Conservation (phyloP, 2,113 vertebrate genomes). For the Dipodomys stephensi region DNA sequence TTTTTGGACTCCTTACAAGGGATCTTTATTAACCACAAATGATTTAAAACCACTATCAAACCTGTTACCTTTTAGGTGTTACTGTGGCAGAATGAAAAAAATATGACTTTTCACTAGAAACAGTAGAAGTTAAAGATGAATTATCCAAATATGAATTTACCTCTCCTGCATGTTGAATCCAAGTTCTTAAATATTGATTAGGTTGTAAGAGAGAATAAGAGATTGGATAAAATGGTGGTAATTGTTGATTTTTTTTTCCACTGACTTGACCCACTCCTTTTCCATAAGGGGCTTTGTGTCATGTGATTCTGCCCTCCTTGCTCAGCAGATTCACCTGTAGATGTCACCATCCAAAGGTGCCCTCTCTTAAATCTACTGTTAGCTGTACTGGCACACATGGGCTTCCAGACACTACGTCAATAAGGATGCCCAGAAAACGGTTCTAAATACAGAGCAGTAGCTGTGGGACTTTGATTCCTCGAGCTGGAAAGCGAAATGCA, state of each 20-base stretch:
- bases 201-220: neutral
- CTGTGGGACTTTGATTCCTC: neutral
- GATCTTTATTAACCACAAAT: neutral
- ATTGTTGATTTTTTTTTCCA: neutral
- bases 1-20: neutral
- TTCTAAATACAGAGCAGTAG: neutral
- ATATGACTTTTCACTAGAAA: slow-evolving; percentile 25
- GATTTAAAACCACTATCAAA: neutral
- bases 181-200: slow-evolving; percentile 10
- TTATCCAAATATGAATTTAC: neutral
- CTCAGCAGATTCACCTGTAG: neutral
- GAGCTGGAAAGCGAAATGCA: neutral
- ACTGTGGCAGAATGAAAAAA: neutral
- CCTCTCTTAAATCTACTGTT: neutral
- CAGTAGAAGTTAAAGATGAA: neutral
- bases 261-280: neutral
- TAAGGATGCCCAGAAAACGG: neutral
- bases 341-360: neutral
- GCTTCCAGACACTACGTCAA: no score
- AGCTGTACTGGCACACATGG: neutral
- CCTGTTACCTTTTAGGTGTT: neutral
- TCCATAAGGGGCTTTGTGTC: neutral
- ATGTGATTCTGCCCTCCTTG: neutral
- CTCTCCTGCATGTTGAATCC: neutral
- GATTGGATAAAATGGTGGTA: neutral